A percentile compares a stretch with the other conserved stretches of the same genome.
Conservation (phyloP, 2,113 vertebrate species). For the Uria aalge region DNA sequence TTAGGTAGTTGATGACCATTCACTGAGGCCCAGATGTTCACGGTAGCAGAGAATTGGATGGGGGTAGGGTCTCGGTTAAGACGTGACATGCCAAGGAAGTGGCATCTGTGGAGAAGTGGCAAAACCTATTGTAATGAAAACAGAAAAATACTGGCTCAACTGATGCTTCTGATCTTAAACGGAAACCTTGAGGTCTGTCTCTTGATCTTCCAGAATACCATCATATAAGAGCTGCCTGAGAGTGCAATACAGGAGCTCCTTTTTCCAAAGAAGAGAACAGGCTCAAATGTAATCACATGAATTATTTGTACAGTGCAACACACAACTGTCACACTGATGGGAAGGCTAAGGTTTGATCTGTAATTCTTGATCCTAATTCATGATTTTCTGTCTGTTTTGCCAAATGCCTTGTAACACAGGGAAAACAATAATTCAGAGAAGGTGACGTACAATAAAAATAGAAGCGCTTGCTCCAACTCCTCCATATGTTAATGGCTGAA, state of each 20-base stretch:
- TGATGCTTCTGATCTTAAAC: not conserved
- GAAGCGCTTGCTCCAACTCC: not conserved
- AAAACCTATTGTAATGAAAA: not conserved
- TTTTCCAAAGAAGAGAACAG: not conserved
- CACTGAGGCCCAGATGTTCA: not conserved
- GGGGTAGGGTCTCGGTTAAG: not conserved
- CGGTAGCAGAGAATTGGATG: not conserved
- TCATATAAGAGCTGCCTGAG: not conserved
- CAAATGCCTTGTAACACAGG: not conserved
- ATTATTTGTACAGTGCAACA: not conserved
- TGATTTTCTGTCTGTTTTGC: not conserved
- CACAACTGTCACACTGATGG: not conserved
- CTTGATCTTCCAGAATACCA: not conserved
- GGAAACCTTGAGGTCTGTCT: not conserved
- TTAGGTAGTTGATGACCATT: not conserved
- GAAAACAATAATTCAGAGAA: not conserved
- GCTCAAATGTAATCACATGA: not conserved
- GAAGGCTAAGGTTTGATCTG: not conserved
- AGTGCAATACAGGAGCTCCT: not conserved
- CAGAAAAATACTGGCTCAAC: not conserved
- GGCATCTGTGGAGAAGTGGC: not conserved
- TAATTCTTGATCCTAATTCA: not conserved
- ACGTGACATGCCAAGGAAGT: not conserved
- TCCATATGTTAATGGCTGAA: constrained; percentile 11
- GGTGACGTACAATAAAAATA: constrained; percentile 8